Base-by-base conservation (phyloP, 2,113 vertebrate genomes). In the Hydrolagus affinis region DNA sequence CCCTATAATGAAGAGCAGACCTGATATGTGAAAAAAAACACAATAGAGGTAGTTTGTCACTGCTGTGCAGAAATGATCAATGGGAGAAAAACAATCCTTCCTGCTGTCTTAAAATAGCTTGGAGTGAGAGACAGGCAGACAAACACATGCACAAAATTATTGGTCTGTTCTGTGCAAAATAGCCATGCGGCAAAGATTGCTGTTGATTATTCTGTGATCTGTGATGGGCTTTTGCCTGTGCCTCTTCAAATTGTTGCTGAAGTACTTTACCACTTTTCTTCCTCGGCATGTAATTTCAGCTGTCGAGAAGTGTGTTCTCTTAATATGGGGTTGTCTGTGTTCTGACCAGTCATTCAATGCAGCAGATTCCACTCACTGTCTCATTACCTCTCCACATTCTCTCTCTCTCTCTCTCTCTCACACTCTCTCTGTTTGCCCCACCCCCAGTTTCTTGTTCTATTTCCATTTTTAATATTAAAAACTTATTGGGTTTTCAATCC, bases 51-150 rank as follows among this genome's bases (percentile, higher is more conserved):
- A 44, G 88, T 90, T 57, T 89, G 88, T 92, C 87, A 90, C 89
- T 90, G 85, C 88, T 57, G 88, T 89, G 89, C 88, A 88, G 87
- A 85, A 87, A 88, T 87, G 88, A 91, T 87, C 87, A 86, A 86
- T 88, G 86, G 88, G 88, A 89, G 73, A 87, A 83, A 86, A 85
- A 74, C 88, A 88, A 88, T 88, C 90, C 89, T 91, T 85, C 0
- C 77, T 89, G 88, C 89, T 86, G 90, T 93, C 91, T 90, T 92
- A 91, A 93, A 94, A 92, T 92, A 93, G 92, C 89, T 88, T 87
- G 86, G 83, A 68, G 85, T 87, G 78, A 30, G 86, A 75, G 77
- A 30, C 25, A 85, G 77, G 1, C 11, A 73, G 12, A 7, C 44
- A 44, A 1, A 44, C 44, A 44, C 44, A 44, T 6, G 6, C 44